Base-by-base conservation (phyloP, 2,888 invertebrate genomes). In the Pammene aurita region DNA sequence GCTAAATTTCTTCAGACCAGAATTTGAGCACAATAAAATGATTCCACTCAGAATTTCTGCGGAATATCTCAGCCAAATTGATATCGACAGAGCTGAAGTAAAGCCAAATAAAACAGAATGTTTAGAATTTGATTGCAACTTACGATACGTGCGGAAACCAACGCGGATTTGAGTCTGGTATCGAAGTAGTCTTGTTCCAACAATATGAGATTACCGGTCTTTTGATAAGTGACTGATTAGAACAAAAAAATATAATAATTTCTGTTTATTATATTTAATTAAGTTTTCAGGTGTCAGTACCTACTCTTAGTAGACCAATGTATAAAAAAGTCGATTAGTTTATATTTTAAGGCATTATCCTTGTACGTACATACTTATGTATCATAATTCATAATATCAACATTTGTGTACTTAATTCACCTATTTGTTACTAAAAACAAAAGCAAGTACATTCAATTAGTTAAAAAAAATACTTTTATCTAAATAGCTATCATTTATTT, bases 131-230 rank as follows among this genome's bases (percentile, higher is more conserved):
- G n/a, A 42, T 26, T 63, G 75, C 71, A 69, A 77, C 73, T 78
- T 75, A 74, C 74, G 76, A 72, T 78, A 77, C 77, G 77, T 72
- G 75, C 75, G 62, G 66, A 71, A 69, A 61, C 71, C 76, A 78
- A 77, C 73, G 78, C 75, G 62, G 63, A 56, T 79, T 79, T 71
- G 57, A 52, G 52, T 64, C 52, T 57, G 38, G 41, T 26, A 44
- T 68, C 42, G 26, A 52, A 56, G 44, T 56, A n/a, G n/a, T 42
- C 42, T 57, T 14, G 62, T 46, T 42, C 50, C 42, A 7, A 18
- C 16, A 56, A 41, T 50, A 35, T 16, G 7, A 34, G 38, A 18
- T 18, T 48, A 56, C 9, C 10, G 62, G 4, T 11, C 18, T 41
- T 66, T 48, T 4, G 7, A 26, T 10, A 65, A 57, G 6, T 6